These are phyloP conservation scores for Callinectes sapidus DNA, from an alignment of 2,888 invertebrate species.

Conservation along the genomic window DNA sequence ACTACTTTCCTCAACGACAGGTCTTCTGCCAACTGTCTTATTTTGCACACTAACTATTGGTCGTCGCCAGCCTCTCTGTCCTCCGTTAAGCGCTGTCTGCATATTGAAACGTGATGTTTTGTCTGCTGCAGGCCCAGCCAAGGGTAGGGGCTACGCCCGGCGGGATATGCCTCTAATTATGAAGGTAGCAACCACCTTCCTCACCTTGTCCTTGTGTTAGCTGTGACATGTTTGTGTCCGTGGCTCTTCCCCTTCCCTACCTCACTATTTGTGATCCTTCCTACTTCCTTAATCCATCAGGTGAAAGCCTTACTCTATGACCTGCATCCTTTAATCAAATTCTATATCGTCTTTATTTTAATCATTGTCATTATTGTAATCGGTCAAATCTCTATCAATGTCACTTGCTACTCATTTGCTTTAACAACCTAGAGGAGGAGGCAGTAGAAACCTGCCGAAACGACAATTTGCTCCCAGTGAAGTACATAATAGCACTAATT, in stretches of 20 bases:
- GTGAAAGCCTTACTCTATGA: neutral
- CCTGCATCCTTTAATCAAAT: neutral
- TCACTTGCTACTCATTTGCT: neutral
- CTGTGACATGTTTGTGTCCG: neutral
- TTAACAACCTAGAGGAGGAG: neutral
- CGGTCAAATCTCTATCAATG: neutral
- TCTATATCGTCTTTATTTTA: neutral
- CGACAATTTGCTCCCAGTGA: too few relatives aligned
- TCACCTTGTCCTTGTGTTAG: slow-evolving; percentile 5
- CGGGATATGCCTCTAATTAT: slow-evolving; percentile 25
- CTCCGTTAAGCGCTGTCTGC: neutral
- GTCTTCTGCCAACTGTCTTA: neutral
- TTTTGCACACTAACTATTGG: neutral
- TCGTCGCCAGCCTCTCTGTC: neutral
- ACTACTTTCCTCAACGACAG: neutral
- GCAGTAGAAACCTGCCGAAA: neutral
- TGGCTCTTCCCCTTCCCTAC: neutral
- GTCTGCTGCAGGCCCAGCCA: slow-evolving; percentile 37
- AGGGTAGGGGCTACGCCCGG: neutral
- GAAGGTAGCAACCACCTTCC: slow-evolving; percentile 24
- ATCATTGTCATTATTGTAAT: neutral
- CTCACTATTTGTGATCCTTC: neutral
- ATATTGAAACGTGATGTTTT: neutral
- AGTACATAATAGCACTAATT: too few relatives aligned
- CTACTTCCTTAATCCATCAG: neutral